Base-by-base conservation (phyloP, 2,113 vertebrate species). In the Thinocorus orbignyianus region DNA sequence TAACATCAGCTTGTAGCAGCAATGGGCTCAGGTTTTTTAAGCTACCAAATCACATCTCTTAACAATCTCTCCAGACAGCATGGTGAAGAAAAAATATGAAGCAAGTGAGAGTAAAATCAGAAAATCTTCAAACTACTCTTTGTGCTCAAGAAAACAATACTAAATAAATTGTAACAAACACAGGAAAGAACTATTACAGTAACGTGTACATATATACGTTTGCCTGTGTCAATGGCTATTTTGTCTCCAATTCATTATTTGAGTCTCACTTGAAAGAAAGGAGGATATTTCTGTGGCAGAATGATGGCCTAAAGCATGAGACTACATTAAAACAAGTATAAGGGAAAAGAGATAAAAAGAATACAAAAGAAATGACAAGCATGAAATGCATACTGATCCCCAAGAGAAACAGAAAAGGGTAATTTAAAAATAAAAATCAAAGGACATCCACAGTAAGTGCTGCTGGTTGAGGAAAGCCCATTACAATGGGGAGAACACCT, bases 121-220 rank as follows among this genome's bases (percentile, higher is more conserved):
- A 76, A 86, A 83, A 33, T 28, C 28, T 25, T 82, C 49, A 68
- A 62, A 66, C 66, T 51, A 51, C 15, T 41, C 18, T 33, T 26
- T 65, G 58, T 44, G 15, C 23, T 84, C 51, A 70, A 61, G 23
- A 61, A 69, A 57, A 46, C 11, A 39, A 64, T 17, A 33, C 28
- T 68, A 74, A 83, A 33, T 70, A 3, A 55, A 65, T 81, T 57
- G 64, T 55, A 81, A 48, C 9, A 55, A 11, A 35, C 7, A 41
- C 5, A 7, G 19, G 37, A 58, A 90, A 76, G 76, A 87, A 41
- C 20, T 81, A 65, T 20, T 49, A 46, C 9, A 6, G 2, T 16
- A 64, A 58, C 7, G 23, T 19, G 23, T 19, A 17, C 0, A 8
- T 9, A 14, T 2, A 1, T 11, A 22, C 15, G n/a, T 42, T 54